These are phyloP conservation scores for Seladonia tumulorum DNA, from an alignment of 2,888 invertebrate genomes.

Conservation along the genomic window DNA sequence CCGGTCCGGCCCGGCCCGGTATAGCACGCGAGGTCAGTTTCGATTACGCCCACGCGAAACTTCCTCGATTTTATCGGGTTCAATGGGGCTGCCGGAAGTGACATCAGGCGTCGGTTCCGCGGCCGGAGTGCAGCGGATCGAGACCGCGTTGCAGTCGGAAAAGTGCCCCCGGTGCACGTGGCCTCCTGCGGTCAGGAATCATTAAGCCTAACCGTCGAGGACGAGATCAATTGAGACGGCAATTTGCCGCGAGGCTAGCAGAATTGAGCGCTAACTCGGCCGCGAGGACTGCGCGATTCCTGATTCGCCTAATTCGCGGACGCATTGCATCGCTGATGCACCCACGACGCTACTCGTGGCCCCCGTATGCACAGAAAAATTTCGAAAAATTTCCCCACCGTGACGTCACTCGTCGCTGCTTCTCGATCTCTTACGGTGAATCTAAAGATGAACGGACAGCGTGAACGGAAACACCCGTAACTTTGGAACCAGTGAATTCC, in stretches of 20 bases:
- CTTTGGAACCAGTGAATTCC: too few species aligned
- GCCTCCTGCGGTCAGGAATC: conserved; percentile 54
- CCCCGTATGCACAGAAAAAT: too few species aligned
- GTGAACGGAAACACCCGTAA: too few species aligned
- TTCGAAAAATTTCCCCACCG: too few species aligned
- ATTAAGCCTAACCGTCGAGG: conserved; percentile 62
- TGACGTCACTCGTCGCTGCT: too few species aligned
- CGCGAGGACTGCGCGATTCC: neutral
- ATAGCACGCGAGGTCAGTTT: conserved; percentile 37
- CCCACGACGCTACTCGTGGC: too few species aligned
- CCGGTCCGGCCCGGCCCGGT: neutral
- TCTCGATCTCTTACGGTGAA: too few species aligned
- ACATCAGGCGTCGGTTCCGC: conserved; percentile 45
- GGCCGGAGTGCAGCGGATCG: neutral
- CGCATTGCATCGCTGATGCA: neutral
- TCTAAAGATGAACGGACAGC: too few species aligned
- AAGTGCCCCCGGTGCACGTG: conserved; percentile 55
- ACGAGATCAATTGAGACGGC: conserved; percentile 65
- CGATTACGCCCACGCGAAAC: conserved; percentile 41
- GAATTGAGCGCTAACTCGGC: conserved; percentile 49
- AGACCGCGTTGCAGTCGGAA: conserved; percentile 32
- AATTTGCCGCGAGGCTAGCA: conserved; percentile 62
- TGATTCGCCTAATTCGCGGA: conserved; percentile 47
- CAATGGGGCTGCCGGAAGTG: conserved; percentile 63
- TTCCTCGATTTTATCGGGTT: conserved; percentile 53